Evolutionary conservation across 2,113 vertebrate genomes (phyloP).

Genomic region (Girardinichthys multiradiatus): DNA sequence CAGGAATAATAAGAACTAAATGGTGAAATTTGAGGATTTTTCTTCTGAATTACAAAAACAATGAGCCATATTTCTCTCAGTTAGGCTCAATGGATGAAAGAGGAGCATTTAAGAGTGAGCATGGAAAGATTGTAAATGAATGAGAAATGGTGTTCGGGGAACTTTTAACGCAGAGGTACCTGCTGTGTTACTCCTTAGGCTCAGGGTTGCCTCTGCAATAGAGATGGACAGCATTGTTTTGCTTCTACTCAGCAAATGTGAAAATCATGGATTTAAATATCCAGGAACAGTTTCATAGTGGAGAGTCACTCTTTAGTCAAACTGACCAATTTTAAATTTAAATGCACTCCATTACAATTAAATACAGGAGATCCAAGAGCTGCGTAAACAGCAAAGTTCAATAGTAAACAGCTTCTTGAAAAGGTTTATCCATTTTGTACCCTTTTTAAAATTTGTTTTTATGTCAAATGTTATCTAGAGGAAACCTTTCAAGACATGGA

Average conservation of each 20-base stretch:
- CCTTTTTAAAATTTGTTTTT: no score
- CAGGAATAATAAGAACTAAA: neutral
- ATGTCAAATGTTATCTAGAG: neutral
- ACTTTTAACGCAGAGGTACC: conserved; percentile 86
- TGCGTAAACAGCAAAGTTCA: neutral
- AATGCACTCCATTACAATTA: neutral
- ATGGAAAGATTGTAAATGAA: conserved; percentile 35
- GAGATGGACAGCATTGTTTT: conserved; percentile 84
- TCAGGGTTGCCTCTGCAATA: conserved; percentile 98
- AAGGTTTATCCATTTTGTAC: neutral
- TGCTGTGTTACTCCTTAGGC: conserved; percentile 91
- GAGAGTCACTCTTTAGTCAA: neutral
- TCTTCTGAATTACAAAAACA: conserved; percentile 4
- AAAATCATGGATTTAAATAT: neutral
- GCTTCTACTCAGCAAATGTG: conserved; percentile 28
- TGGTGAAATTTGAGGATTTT: neutral
- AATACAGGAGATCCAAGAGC: neutral
- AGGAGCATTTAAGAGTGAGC: conserved; percentile 47
- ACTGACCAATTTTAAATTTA: neutral
- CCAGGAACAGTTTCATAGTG: neutral
- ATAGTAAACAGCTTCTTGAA: neutral
- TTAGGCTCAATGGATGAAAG: conserved; percentile 58
- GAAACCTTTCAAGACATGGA: neutral
- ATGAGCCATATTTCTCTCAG: conserved; percentile 75
- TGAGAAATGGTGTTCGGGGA: conserved; percentile 65